A percentile compares a stretch with the other conserved stretches of the same genome.
phyloP scores from a whole-genome alignment of 2,797 vertebrate genomes.

The Sternarchorhynchus goeldii region DNA sequence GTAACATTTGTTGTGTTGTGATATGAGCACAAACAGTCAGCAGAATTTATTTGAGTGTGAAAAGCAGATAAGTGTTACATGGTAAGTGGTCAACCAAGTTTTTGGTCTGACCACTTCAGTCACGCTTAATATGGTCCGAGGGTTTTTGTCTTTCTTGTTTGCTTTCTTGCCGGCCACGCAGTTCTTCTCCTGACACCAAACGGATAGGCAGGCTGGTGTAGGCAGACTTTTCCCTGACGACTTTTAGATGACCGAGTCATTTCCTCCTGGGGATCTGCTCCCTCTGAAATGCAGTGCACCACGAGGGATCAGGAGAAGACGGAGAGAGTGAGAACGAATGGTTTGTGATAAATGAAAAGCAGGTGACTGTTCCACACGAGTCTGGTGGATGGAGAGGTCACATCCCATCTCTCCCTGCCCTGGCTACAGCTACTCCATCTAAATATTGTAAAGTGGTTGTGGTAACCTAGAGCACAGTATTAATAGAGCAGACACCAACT shows the following conservation, averaged over 20 bases:
- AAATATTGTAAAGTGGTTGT: background rate
- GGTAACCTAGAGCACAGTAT: background rate
- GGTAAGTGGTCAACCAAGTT: background rate
- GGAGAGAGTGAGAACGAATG: slow-evolving; percentile 47
- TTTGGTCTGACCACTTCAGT: background rate
- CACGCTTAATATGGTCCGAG: background rate
- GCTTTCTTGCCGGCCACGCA: background rate
- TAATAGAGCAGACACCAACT: too few relatives aligned
- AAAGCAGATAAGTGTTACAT: slow-evolving; percentile 10
- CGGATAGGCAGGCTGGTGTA: background rate
- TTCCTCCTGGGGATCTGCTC: slow-evolving; percentile 72
- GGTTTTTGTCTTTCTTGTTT: background rate
- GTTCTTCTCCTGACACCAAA: slow-evolving; percentile 14
- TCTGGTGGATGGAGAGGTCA: slow-evolving; percentile 64
- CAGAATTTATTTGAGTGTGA: background rate
- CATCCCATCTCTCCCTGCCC: slow-evolving; percentile 44
- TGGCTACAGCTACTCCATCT: slow-evolving; percentile 23
- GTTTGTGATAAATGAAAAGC: slow-evolving; percentile 76
- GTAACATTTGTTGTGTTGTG: too few relatives aligned
- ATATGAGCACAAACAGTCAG: background rate
- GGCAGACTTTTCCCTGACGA: slow-evolving; percentile 48
- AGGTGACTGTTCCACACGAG: slow-evolving; percentile 75
- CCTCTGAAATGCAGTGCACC: slow-evolving; percentile 67
- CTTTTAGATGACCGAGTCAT: slow-evolving; percentile 74
- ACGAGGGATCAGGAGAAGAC: slow-evolving; percentile 48